Conservation (phyloP, 2,888 invertebrate genomes). For the Lasioglossum figueresi region DNA sequence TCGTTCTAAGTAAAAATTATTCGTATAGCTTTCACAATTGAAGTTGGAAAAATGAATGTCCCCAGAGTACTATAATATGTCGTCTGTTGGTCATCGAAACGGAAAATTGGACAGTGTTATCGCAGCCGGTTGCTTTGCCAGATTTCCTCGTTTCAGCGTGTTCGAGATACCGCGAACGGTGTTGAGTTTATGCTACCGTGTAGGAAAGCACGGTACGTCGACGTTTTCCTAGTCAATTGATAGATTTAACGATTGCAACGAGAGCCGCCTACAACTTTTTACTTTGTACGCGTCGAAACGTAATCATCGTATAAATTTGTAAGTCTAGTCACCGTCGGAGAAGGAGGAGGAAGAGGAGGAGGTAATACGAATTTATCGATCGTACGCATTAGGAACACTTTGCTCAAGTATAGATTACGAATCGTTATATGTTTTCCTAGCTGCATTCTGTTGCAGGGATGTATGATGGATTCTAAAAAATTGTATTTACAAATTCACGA, state of each 20-base stretch:
- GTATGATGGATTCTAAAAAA: constrained; percentile 71
- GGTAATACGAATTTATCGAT: constrained; percentile 60
- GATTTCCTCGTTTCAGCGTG: background rate
- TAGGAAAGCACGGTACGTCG: constrained; percentile 21
- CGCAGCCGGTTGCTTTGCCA: background rate
- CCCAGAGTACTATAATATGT: background rate
- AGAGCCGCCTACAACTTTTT: constrained; percentile 45
- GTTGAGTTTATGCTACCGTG: constrained; percentile 1
- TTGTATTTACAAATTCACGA: constrained; percentile 76
- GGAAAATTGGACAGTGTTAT: background rate
- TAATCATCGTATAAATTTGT: constrained; percentile 58
- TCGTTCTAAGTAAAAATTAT: background rate
- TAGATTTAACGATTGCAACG: constrained; percentile 68
- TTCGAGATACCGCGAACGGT: background rate
- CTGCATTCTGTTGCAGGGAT: constrained; percentile 71
- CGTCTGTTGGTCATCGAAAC: background rate
- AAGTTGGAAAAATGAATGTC: background rate
- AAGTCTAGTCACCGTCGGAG: constrained; percentile 74
- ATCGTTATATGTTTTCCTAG: constrained; percentile 72
- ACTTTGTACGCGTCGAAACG: constrained; percentile 58
- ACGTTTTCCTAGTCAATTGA: constrained; percentile 79
- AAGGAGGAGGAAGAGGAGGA: background rate
- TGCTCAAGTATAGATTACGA: constrained; percentile 79
- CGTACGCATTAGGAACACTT: constrained; percentile 75
- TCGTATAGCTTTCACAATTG: background rate